Conservation (phyloP, 1,140 invertebrate genomes). For the Hycleus phaleratus region DNA sequence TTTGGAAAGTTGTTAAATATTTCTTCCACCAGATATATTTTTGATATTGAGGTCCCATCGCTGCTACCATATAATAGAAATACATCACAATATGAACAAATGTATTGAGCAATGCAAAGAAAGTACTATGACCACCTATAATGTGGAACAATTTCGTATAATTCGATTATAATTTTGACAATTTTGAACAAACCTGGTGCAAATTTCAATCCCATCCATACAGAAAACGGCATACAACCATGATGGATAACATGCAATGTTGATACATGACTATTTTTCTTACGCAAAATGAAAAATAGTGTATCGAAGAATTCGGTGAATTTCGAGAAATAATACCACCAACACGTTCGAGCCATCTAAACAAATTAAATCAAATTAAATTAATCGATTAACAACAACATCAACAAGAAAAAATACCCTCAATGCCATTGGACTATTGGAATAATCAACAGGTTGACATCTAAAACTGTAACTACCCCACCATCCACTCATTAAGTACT, state of each 20-base stretch:
- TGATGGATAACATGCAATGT: constrained; percentile 93
- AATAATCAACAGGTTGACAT: constrained; percentile 92
- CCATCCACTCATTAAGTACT: constrained; percentile 81
- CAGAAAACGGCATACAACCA: constrained; percentile 89
- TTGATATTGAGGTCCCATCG: constrained; percentile 81
- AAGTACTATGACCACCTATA: constrained; percentile 85
- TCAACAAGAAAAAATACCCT: constrained; percentile 57
- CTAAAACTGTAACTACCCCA: constrained; percentile 81
- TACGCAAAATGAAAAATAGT: constrained; percentile 82
- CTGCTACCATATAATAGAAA: constrained; percentile 87
- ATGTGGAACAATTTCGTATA: background rate
- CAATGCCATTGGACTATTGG: constrained; percentile 70
- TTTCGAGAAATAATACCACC: constrained; percentile 98
- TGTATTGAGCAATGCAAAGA: constrained; percentile 84
- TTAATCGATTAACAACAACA: background rate
- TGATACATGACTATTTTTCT: constrained; percentile 88
- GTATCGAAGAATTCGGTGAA: constrained; percentile 97
- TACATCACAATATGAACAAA: constrained; percentile 95
- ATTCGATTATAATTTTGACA: too few species aligned
- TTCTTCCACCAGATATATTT: constrained; percentile 96
- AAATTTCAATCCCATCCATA: constrained; percentile 95
- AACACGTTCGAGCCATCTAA: constrained; percentile 86
- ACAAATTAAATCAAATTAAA: constrained; percentile 10
- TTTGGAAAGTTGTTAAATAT: constrained; percentile 85
- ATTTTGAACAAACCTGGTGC: constrained; percentile 61